Evolutionary conservation across 1,140 invertebrate genomes (phyloP).

Genomic region (Delia radicum): DNA sequence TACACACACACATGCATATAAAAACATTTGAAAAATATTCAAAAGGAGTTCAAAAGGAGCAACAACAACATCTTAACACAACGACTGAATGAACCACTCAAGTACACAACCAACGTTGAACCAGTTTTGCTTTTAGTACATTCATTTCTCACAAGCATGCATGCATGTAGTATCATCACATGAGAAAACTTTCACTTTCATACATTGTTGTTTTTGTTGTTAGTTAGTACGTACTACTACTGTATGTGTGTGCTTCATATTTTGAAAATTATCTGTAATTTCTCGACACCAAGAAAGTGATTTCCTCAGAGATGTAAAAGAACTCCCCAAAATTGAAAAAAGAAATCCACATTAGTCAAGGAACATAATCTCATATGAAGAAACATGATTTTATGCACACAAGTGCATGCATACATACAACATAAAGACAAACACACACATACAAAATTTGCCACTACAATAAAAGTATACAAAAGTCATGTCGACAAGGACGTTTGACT

Average conservation of each 20-base stretch:
- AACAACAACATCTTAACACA: slow-evolving; percentile 19
- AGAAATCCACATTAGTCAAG: neutral
- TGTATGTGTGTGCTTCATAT: slow-evolving; percentile 37
- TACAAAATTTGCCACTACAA: too few species aligned
- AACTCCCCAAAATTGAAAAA: slow-evolving; percentile 8
- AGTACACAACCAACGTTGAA: neutral
- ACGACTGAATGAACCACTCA: neutral
- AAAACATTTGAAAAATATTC: neutral
- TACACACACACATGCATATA: neutral
- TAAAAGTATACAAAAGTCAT: neutral
- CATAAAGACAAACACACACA: neutral
- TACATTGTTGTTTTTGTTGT: neutral
- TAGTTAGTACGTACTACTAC: neutral
- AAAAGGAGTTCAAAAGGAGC: slow-evolving; percentile 19
- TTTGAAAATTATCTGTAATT: slow-evolving; percentile 54
- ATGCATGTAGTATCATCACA: neutral
- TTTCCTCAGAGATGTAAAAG: slow-evolving; percentile 31
- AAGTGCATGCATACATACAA: neutral
- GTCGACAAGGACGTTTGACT: neutral
- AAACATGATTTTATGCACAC: neutral
- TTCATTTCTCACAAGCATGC: too few species aligned
- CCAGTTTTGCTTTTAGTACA: neutral
- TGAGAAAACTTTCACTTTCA: slow-evolving; percentile 7
- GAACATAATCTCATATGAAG: slow-evolving; percentile 1
- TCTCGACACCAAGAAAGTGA: slow-evolving; percentile 40